These are phyloP conservation scores for Astyanax mexicanus DNA, from an alignment of 2,797 vertebrate genomes.

Conservation along the genomic window DNA sequence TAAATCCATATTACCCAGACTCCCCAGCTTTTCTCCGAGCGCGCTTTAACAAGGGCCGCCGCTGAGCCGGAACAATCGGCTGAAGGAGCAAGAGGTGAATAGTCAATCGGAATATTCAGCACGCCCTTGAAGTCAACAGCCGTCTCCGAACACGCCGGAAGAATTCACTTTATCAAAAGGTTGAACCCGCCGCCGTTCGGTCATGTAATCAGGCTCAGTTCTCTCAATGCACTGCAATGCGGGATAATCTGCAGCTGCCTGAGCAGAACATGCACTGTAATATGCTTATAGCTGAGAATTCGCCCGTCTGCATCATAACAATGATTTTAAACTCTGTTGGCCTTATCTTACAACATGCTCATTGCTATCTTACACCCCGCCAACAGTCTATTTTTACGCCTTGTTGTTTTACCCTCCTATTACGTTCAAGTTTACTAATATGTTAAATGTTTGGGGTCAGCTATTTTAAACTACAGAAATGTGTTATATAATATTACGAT, in stretches of 20 bases:
- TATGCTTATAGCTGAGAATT: background rate
- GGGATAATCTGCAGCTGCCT: constrained; percentile 25
- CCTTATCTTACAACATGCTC: no score
- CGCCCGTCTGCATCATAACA: background rate
- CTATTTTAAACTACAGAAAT: no score
- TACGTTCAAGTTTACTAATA: no score
- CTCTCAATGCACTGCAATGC: constrained; percentile 63
- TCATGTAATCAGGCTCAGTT: constrained; percentile 66
- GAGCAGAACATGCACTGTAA: constrained; percentile 5
- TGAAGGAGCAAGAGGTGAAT: constrained; percentile 57
- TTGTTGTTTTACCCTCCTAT: no score
- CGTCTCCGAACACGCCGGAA: constrained; percentile 47
- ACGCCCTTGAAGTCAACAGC: constrained; percentile 59
- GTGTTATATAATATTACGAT: no score
- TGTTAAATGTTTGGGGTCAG: no score
- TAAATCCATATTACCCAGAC: constrained; percentile 42
- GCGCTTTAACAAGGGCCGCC: constrained; percentile 40
- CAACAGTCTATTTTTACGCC: no score
- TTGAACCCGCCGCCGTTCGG: constrained; percentile 56
- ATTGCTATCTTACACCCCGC: no score
- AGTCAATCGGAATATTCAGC: constrained; percentile 64
- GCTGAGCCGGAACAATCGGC: constrained; percentile 51
- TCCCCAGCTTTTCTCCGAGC: constrained; percentile 34
- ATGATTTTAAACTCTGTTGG: background rate
- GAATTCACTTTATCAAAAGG: constrained; percentile 68